A percentile compares a stretch with the other conserved stretches of the same genome.
phyloP scores from a whole-genome alignment of 2,888 invertebrate genomes.

The Mylabris sibirica region DNA sequence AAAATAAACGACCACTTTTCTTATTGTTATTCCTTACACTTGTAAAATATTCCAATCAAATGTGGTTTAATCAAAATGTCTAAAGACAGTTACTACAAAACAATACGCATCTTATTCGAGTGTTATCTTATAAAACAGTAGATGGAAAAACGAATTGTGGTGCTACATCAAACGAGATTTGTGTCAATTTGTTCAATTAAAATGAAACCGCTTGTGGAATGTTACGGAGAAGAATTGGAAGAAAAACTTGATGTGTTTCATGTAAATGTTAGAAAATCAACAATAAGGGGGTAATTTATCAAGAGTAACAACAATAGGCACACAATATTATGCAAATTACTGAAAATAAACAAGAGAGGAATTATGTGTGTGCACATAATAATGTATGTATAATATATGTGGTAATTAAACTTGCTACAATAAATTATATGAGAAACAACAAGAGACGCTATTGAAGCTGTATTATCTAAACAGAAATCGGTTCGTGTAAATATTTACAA shows the following conservation, averaged over 20 bases:
- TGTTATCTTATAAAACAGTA: constrained; percentile 19
- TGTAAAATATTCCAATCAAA: background rate
- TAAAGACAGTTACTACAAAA: constrained; percentile 21
- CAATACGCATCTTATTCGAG: constrained; percentile 19
- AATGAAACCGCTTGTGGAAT: background rate
- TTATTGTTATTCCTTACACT: background rate
- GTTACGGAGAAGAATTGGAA: background rate
- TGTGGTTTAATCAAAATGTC: constrained; percentile 19
- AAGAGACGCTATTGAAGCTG: background rate
- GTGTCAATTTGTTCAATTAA: background rate
- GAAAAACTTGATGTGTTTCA: background rate
- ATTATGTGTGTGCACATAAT: background rate
- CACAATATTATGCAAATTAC: background rate
- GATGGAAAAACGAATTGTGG: background rate
- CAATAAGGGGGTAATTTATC: background rate
- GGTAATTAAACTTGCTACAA: background rate
- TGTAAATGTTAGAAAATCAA: background rate
- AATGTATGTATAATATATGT: no score
- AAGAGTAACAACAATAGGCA: background rate
- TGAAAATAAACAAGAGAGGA: background rate
- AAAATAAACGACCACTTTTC: background rate
- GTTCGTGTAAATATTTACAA: background rate
- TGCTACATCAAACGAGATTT: background rate
- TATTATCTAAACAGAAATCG: no score
- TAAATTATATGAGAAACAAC: background rate